Base-by-base conservation (phyloP, 1,140 invertebrate species). In the Pantala flavescens region DNA sequence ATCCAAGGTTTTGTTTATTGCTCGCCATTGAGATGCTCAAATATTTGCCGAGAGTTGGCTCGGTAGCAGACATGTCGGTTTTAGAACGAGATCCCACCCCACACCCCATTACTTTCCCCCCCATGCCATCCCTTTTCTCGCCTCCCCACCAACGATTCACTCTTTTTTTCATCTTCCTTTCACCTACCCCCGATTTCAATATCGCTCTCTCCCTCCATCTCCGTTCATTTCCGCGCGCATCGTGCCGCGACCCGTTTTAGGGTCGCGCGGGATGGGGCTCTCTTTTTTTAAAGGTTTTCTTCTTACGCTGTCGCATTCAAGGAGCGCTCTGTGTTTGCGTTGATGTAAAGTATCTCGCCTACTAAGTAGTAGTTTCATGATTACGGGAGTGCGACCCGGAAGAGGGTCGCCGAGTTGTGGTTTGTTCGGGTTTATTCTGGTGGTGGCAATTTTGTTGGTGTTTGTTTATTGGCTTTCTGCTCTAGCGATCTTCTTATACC, bases 1-100 rank as follows among this genome's bases (percentile, higher is more conserved):
- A 63, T 63, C 49, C 49, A 19, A 21, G 49, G 49, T 63, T 63
- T 63, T 63, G 49, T 63, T 63, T 63, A 63, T 63, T 63, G 49
- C 49, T 63, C n/a, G 49, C 49, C 12, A 63, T 63, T 63, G 49
- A 63, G 49, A 63, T 63, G 12, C 49, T 63, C 49, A 63, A 63
- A 63, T 63, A 63, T 63, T 63, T 63, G 49, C 49, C 49, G 49
- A 19, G 49, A 63, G 49, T 63, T 3, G 49, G 49, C 49, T 63
- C 49, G n/a, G 49, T 5, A 63, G 49, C 49, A 63, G 49, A 63
- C 49, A 63, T 63, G 49, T 16, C 49, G 49, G 49, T 63, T 36
- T 63, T 63, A 63, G 49, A 63, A 63, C 49, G 49, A 63, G 49
- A 3, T 36, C 28, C 9, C 28, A 2, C 49, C 49, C 49, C 16